Base-by-base conservation (phyloP, 2,888 invertebrate genomes). In the Meteorus cinctellus region DNA sequence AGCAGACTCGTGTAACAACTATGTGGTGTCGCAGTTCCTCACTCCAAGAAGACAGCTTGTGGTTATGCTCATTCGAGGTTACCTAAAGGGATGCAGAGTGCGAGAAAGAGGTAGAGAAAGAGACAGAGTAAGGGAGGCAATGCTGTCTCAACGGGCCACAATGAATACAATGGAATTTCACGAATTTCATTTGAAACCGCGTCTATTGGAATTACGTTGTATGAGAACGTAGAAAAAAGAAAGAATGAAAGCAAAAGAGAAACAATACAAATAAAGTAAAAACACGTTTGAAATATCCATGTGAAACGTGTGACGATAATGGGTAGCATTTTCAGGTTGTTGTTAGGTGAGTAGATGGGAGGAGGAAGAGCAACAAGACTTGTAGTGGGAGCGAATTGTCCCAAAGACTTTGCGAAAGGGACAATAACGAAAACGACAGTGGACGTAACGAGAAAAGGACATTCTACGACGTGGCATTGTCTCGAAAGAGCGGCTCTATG, bases 21-120 rank as follows among this genome's bases (percentile, higher is more conserved):
- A 86, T 86, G 85, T 81, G 82, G 81, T 81, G 81, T 84, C 84
- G 84, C 83, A 84, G 86, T 86, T 84, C 84, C 83, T 87, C 86
- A 85, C 86, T 84, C 82, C 82, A 81, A 80, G 79, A 81, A 84
- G 86, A 86, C 86, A 86, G 82, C 75, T 82, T 84, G 86, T 82
- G 86, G 87, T 87, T 84, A 83, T 83, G 84, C 85, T 86, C 84
- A 85, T 86, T 86, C 72, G 77, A 78, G 80, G 77, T 74, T 74
- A 59, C 66, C 71, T 55, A 19, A 55, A 19, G 19, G 55, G 19
- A 55, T 55, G 19, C 19, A 55, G 55, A 55, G 55, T 19, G 55
- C 19, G 19, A 55, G 8, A 19, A 55, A 55, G 55, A 55, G 19
- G 34, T 24, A n/a, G 48, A n/a, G 16, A 16, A 36, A 71, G 72